Evolutionary conservation across 2,888 invertebrate species (phyloP), one percentile per base, ranked within the genome.

Genomic region (Galeopsomyia nigrocyanea): DNA sequence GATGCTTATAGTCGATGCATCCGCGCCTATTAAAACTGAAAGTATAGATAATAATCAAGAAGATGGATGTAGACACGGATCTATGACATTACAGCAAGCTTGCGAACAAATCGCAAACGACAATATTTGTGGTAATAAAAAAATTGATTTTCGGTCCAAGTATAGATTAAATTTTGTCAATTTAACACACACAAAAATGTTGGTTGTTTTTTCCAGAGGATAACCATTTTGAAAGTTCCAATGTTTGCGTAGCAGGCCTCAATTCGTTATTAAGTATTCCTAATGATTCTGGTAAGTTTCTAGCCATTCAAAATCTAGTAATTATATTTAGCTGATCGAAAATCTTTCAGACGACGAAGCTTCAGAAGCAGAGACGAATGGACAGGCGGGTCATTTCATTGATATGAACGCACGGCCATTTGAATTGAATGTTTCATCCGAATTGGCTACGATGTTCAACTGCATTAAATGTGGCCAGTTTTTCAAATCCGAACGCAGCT

Each of bases 261-360:
- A 56, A 56, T 56, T 19, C 19, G 10, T 22, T 17, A 22, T 56
- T 21, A 19, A 21, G 22, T 22, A 56, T 22, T 56, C 22, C 56
- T 22, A 21, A 56, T 21, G 26, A 56, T 6, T 56, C 56, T 56
- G 56, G 56, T 56, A 56, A 21, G 22, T 21, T 47, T 60, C 3
- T 10, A 60, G 60, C 17, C 1, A 47, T 14, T 10, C 7, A 39
- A 3, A 39, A 10, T n/a, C 7, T 39, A 39, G 39, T 13, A 39
- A 39, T 39, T 39, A 13, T 39, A 39, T 5, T 39, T 39, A 39
- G 1, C 5, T 10, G 1, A 39, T 13, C 7, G 7, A 10, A 39
- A 7, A 39, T 10, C 13, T 39, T 39, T 39, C 7, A 39, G 39
- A 39, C 39, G 39, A 39, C 7, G 39, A 39, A 3, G 39, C 39